A percentile compares a stretch with the other conserved stretches of the same genome.
phyloP scores from a whole-genome alignment of 2,888 invertebrate species.

The Diloba caeruleocephala region DNA sequence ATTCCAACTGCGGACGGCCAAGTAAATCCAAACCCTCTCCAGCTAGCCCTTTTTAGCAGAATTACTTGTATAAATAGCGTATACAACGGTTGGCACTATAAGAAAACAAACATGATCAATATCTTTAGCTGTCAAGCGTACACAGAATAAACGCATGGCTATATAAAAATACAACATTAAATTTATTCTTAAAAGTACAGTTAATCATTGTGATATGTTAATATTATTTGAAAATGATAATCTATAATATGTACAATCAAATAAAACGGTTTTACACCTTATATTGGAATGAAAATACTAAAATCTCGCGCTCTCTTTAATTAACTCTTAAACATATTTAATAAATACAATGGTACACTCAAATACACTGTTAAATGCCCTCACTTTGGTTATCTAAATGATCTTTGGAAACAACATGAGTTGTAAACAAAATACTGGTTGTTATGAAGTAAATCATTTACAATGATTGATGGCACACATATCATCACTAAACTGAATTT shows the following conservation, averaged over 20 bases:
- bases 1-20: too few relatives aligned
- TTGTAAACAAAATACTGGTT: constrained; percentile 52
- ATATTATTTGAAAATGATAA: constrained; percentile 28
- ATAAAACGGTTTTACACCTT: constrained; percentile 39
- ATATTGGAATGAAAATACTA: constrained; percentile 46
- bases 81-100: background rate
- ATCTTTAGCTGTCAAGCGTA: constrained; percentile 17
- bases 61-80: background rate
- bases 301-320: constrained; percentile 20
- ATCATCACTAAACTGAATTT: constrained; percentile 52
- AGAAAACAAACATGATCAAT: background rate
- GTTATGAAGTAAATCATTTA: constrained; percentile 24
- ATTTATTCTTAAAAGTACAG: constrained; percentile 26
- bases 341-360: constrained; percentile 31
- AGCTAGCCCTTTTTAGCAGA: too few relatives aligned
- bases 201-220: constrained; percentile 49
- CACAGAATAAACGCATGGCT: constrained; percentile 25
- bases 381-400: constrained; percentile 62
- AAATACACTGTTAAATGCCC: constrained; percentile 38
- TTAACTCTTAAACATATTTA: constrained; percentile 33
- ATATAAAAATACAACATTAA: constrained; percentile 41
- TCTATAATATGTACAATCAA: constrained; percentile 43
- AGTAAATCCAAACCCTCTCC: too few relatives aligned
- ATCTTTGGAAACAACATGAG: constrained; percentile 66
- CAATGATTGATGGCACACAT: constrained; percentile 59